These are phyloP conservation scores for Psix sp. DNA, from an alignment of 1,140 invertebrate genomes.

Conservation along the genomic window DNA sequence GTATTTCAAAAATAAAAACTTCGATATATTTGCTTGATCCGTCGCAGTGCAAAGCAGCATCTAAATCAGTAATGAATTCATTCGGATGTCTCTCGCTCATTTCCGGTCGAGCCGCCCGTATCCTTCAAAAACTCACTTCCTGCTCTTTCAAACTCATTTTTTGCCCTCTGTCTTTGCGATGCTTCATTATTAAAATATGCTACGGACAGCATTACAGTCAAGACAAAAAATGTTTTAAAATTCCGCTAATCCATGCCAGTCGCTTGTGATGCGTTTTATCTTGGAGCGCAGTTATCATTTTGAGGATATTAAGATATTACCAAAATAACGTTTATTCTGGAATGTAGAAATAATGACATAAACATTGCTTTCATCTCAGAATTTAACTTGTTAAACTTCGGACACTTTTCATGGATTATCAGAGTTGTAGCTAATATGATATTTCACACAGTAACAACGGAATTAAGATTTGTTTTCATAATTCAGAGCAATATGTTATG, in stretches of 20 bases:
- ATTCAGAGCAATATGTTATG: conserved; percentile 39
- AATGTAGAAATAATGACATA: too few species aligned
- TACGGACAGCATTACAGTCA: conserved; percentile 47
- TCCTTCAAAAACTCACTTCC: conserved; percentile 62
- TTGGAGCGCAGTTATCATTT: conserved; percentile 22
- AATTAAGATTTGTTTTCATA: conserved; percentile 29
- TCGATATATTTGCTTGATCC: conserved; percentile 53
- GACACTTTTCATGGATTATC: too few species aligned
- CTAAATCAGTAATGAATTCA: conserved; percentile 70
- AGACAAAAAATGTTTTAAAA: conserved; percentile 54
- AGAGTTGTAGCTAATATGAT: too few species aligned
- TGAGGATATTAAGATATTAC: conserved; percentile 10
- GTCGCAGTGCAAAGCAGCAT: conserved; percentile 58
- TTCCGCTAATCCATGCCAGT: conserved; percentile 31
- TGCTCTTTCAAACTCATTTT: conserved; percentile 60
- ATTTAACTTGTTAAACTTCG: too few species aligned
- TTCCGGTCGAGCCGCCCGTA: conserved; percentile 62
- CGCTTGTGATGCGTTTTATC: conserved; percentile 27
- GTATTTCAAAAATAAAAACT: conserved; percentile 23
- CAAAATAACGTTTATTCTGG: too few species aligned
- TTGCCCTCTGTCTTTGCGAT: conserved; percentile 55
- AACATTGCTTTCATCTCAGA: too few species aligned
- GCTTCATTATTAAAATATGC: conserved; percentile 67
- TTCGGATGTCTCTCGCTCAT: conserved; percentile 68
- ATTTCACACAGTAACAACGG: too few species aligned